Evolutionary conservation across 2,888 invertebrate species (phyloP), one percentile per base, ranked within the genome.

Genomic region (Dryococelus australis): DNA sequence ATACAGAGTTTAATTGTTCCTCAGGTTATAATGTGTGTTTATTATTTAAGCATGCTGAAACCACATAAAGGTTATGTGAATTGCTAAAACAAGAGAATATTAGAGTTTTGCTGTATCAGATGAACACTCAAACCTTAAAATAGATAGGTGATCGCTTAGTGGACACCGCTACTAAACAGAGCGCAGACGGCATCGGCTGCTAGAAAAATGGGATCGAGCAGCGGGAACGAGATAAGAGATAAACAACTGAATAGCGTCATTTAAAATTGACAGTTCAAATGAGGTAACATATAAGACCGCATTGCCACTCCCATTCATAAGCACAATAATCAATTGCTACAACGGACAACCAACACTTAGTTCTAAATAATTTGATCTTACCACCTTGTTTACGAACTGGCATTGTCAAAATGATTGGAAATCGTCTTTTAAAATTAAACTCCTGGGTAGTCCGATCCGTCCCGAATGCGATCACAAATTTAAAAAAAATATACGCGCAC

Each of bases 361-460:
- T 88, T 88, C 89, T 89, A 90, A 91, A 90, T 90, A 90, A 90
- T 90, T 90, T 89, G 90, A 91, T 91, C 92, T 92, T 93, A 93
- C 94, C 93, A 95, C 95, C 95, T 95, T 96, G 95, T 94, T 96
- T 96, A 93, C 95, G 95, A 93, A 95, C 95, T 93, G 95, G 95
- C 95, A 96, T 95, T 93, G 93, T 91, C 87, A 85, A 86, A 27
- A 35, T 87, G 81, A 85, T 86, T 85, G 35, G 84, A 86, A 84
- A 43, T 84, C 83, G 85, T 81, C 47, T 83, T 79, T 78, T 86
- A 35, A 35, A 83, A 35, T 28, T 35, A 83, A 83, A 83, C 28
- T 83, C 83, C 83, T 83, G 35, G 83, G 83, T 83, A 28, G 83
- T 83, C 83, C 83, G 83, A 20, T 83, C 83, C 83, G 28, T 83